phyloP scores from a whole-genome alignment of 92 coral and sea anemone species.

The Phenganax subtilis region DNA sequence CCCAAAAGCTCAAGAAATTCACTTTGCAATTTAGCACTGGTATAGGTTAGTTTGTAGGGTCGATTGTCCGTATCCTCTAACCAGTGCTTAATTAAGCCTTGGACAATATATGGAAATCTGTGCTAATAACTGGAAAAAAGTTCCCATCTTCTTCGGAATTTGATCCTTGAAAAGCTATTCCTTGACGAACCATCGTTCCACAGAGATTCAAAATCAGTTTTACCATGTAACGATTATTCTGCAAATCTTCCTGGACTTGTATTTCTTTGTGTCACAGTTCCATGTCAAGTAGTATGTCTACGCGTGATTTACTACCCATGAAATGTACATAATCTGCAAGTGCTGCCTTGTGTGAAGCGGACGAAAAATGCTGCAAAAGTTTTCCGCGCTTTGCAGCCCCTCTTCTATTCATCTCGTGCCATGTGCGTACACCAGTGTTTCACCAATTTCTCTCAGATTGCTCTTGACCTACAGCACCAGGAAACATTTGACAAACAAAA shows the following conservation, averaged over 20 bases:
- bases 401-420: background rate
- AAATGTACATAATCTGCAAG: background rate
- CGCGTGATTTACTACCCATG: background rate
- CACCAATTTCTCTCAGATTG: too few relatives aligned
- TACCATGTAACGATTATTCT: background rate
- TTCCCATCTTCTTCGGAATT: background rate
- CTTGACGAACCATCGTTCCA: background rate
- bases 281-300: background rate
- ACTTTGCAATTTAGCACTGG: background rate
- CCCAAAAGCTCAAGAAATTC: background rate
- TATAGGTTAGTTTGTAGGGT: constrained; percentile 10
- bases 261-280: background rate
- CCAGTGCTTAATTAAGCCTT: background rate
- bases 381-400: background rate
- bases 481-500: too few relatives aligned
- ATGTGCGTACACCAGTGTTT: background rate
- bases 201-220: constrained; percentile 4
- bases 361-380: background rate
- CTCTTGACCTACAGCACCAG: too few relatives aligned
- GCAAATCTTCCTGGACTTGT: constrained; percentile 7
- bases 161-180: constrained; percentile 4
- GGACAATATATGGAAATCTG: background rate
- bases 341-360: too few relatives aligned
- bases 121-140: background rate
- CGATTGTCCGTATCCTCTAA: background rate